Base-by-base conservation (phyloP, 2,888 invertebrate genomes). In the Cerceris ruficornis region DNA sequence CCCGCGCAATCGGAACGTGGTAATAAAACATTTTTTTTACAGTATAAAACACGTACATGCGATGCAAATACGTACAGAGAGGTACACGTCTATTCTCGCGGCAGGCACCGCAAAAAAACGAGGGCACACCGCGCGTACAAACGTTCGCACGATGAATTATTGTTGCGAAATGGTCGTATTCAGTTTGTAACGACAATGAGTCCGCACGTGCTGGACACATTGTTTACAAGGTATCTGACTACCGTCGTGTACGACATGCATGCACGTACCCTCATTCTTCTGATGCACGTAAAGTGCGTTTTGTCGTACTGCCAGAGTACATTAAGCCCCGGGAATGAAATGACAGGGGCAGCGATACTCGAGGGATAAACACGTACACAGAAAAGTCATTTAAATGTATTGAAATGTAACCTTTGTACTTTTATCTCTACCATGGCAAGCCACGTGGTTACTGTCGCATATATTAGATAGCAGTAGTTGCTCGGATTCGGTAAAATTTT, bases 11-110 rank as follows among this genome's bases (percentile, higher is more conserved):
- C 84, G 83, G 71, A 69, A 77, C 70, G 64, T 57, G 75, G 78
- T 79, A 72, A 85, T 85, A 84, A 85, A 86, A 84, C 87, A 89
- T 87, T 88, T 88, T 87, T 83, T 85, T 85, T 81, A 75, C 75
- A 54, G 81, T 68, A 80, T 77, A 82, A 87, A 86, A 84, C 85
- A 84, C 67, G 43, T 43, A 42, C 13, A 55, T 28, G 77, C 49
- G 70, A 66, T 39, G 49, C 39, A 15, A 7, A 58, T 62, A 11
- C 43, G n/a, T 9, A n/a, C 9, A 68, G 28, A 42, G 58, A 62
- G 60, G 28, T 46, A 50, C 41, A 61, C 49, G 57, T 69, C 62
- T 7, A 46, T 39, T 13, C 43, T 11, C 9, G 71, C 14, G 50
- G 71, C 43, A 49, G 54, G 4, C 46, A n/a, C 43, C 49, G n/a